A percentile compares a stretch with the other conserved stretches of the same genome.
Evolutionary conservation across 2,797 vertebrate genomes (phyloP).

Genomic region (Eidolon dupreanum): DNA sequence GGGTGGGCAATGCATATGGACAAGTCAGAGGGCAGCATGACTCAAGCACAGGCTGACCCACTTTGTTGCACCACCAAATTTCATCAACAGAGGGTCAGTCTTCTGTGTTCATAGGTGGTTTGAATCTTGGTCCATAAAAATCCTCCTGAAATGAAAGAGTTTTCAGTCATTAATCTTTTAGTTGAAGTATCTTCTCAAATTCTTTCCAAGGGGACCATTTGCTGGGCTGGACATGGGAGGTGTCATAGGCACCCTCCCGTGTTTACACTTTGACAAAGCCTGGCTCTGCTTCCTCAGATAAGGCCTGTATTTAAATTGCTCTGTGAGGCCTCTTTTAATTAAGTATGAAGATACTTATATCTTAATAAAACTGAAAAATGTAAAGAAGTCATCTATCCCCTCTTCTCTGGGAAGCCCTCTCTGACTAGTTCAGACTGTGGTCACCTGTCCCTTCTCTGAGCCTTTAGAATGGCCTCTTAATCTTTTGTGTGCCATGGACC

Average conservation of each 20-base stretch:
- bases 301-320: background rate
- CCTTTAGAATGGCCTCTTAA: background rate
- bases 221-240: background rate
- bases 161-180: background rate
- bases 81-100: background rate
- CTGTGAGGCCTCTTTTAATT: background rate
- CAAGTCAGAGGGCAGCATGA: background rate
- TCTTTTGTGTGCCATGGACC: background rate
- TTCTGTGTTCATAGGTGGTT: background rate
- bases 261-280: background rate
- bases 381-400: background rate
- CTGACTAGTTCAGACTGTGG: background rate
- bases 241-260: background rate
- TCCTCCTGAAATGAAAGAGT: background rate
- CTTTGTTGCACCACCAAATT: background rate
- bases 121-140: background rate
- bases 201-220: background rate
- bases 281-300: background rate
- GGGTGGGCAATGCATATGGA: no score
- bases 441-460: background rate
- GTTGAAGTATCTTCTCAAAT: background rate
- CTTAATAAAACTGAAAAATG: background rate
- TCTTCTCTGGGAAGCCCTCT: background rate
- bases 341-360: background rate
- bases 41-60: background rate